Base-by-base conservation (phyloP, 1,140 invertebrate species). In the Coboldia fuscipes region DNA sequence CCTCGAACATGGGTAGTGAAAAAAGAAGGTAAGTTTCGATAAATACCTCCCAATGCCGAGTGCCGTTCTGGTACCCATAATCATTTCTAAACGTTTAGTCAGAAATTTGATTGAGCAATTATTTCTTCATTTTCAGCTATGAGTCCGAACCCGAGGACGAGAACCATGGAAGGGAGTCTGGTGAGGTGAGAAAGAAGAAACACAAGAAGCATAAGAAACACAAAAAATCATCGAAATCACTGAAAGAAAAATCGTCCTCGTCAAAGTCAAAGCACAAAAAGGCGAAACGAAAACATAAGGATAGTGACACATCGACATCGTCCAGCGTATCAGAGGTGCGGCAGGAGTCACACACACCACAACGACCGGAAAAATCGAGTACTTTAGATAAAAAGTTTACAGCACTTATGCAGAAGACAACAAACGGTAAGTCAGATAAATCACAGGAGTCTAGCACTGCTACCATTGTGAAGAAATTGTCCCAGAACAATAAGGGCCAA, bases 131-230 rank as follows among this genome's bases (percentile, higher is more conserved):
- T n/a, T n/a, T n/a, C n/a, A n/a, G n/a, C n/a, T n/a, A n/a, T n/a
- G n/a, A n/a, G n/a, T n/a, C n/a, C n/a, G n/a, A n/a, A n/a, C n/a
- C n/a, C n/a, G n/a, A n/a, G n/a, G n/a, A n/a, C n/a, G n/a, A n/a
- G n/a, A n/a, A n/a, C n/a, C n/a, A n/a, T n/a, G n/a, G n/a, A n/a
- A n/a, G n/a, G n/a, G n/a, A n/a, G n/a, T n/a, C n/a, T n/a, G n/a
- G n/a, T n/a, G n/a, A n/a, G n/a, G n/a, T n/a, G n/a, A 58, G 56
- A 38, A 57, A 57, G 30, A 64, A 64, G 40, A 66, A 62, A 37
- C 57, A 45, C 36, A 65, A 63, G 39, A 65, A 65, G 41, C 57
- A 63, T 38, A 66, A 64, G 40, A 64, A 62, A 40, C 46, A 47
- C 21, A 57, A 51, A 37, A 52, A 50, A 37, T 43, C 49, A 14